Evolutionary conservation across 1,140 invertebrate species (phyloP).

Genomic region (Campoletis sonorensis): DNA sequence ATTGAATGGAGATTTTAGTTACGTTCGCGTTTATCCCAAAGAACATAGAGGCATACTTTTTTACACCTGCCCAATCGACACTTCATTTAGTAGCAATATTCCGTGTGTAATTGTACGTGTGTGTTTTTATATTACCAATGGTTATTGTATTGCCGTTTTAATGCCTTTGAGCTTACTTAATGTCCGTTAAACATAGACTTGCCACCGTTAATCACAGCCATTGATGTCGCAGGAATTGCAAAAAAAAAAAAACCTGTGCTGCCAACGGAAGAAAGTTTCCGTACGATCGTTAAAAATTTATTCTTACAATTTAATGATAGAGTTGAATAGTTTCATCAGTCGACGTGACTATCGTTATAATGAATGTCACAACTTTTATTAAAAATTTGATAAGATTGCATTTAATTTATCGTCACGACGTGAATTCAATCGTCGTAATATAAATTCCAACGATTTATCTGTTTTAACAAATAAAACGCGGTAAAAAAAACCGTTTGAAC

Average conservation of each 20-base stretch:
- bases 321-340: background rate
- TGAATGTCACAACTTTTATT: background rate
- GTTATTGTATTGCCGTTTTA: background rate
- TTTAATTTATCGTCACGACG: background rate
- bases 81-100: constrained; percentile 21
- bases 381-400: background rate
- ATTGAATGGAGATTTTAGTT: background rate
- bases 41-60: constrained; percentile 1
- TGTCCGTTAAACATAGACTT: constrained; percentile 40
- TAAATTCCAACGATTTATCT: background rate
- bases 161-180: background rate
- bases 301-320: background rate
- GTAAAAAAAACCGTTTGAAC: no score
- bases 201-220: constrained; percentile 19
- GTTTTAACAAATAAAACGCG: background rate
- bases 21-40: background rate
- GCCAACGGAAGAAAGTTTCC: constrained; percentile 1
- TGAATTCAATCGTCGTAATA: background rate
- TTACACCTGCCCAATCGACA: constrained; percentile 39
- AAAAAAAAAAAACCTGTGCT: background rate
- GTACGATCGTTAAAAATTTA: constrained; percentile 7
- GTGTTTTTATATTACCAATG: background rate
- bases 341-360: background rate
- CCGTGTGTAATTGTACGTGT: background rate
- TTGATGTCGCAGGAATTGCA: background rate